phyloP scores from a whole-genome alignment of 2,888 invertebrate species.

The Resseliella maxima region DNA sequence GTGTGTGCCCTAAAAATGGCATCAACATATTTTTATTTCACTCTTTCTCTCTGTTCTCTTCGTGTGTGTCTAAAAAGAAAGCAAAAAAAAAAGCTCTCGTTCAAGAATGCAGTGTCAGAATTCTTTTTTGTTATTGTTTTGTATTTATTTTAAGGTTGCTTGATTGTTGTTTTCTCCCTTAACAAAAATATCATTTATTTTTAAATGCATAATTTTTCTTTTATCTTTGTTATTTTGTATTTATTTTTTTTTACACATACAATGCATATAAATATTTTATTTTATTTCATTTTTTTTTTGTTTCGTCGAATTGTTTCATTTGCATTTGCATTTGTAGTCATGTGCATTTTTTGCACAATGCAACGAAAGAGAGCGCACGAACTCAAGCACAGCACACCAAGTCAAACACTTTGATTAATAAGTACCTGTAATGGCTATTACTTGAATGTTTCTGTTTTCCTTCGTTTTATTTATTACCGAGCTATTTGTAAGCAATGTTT shows the following conservation, averaged over 20 bases:
- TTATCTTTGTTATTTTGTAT: neutral
- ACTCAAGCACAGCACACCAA: constrained; percentile 11
- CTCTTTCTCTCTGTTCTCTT: neutral
- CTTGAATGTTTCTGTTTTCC: constrained; percentile 10
- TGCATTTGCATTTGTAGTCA: constrained; percentile 46
- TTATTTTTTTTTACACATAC: neutral
- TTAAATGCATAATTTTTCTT: neutral
- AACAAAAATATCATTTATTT: neutral
- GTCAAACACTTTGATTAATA: neutral
- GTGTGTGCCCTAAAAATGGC: neutral
- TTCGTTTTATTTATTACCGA: neutral
- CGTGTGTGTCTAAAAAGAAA: neutral
- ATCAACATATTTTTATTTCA: neutral
- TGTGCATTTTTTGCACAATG: constrained; percentile 16
- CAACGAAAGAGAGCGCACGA: neutral
- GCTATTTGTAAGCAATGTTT: neutral
- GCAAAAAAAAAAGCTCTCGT: neutral
- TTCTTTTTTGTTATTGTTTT: neutral
- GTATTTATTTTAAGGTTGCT: neutral
- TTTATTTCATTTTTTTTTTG: neutral
- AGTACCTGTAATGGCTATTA: neutral
- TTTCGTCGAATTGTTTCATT: constrained; percentile 37
- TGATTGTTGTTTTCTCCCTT: neutral
- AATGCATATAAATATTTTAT: neutral
- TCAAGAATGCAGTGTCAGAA: neutral